Conservation (phyloP, 1,140 invertebrate genomes). For the Penaeus japonicus region DNA sequence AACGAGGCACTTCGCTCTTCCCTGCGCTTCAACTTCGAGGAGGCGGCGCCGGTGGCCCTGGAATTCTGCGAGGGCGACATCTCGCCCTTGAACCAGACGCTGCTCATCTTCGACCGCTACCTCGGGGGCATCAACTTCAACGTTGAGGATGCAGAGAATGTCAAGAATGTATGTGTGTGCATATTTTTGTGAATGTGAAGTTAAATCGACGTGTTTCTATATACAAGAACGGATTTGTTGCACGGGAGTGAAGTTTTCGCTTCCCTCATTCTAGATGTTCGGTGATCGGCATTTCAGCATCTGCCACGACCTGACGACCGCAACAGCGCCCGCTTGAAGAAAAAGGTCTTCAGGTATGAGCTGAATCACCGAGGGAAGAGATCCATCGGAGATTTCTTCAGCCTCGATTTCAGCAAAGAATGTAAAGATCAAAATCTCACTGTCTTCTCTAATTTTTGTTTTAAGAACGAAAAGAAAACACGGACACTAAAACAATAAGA, state of each 20-base stretch:
- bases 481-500: no score
- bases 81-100: conserved; percentile 49
- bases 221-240: no score
- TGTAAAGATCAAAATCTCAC: background rate
- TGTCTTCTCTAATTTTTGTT: no score
- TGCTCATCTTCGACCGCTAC: conserved; percentile 51
- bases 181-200: no score
- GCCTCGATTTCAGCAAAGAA: background rate
- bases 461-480: no score
- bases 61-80: conserved; percentile 48
- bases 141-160: conserved; percentile 4
- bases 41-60: conserved; percentile 24
- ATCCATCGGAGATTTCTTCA: background rate
- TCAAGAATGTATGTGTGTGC: conserved; percentile 3
- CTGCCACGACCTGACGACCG: background rate
- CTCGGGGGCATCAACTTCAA: conserved; percentile 33
- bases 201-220: no score
- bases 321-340: background rate
- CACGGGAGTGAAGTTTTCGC: background rate
- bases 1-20: conserved; percentile 30
- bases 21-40: conserved; percentile 37
- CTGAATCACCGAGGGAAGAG: background rate
- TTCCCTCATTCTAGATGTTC: background rate
- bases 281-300: background rate
- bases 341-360: background rate